Base-by-base conservation (phyloP, 2,113 vertebrate species). In the Natator depressus region DNA sequence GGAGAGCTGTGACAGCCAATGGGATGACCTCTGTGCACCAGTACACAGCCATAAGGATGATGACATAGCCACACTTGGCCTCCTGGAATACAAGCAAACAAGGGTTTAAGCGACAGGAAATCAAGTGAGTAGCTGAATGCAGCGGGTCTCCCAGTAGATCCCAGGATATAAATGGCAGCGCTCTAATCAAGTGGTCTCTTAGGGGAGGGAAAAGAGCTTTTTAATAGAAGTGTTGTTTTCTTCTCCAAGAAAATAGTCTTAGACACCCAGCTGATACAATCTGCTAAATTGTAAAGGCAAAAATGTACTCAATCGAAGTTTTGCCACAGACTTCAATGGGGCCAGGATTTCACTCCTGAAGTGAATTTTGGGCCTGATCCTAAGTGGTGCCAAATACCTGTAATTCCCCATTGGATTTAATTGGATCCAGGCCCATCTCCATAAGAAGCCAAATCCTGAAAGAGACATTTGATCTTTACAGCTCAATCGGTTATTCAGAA, bases 1-100 rank as follows among this genome's bases (percentile, higher is more conserved):
- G 94, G 92, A 99, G 98, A 38, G 99, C 98, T 0, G 99, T 99
- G 79, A 99, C 89, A 14, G 99, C 99, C 97, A 99, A 97, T 0
- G 99, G 99, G 51, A 99, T 98, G 82, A 99, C 99, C 94, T 99
- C 99, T 2, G 99, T 99, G 97, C 99, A 99, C 99, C 99, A 99
- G 96, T 98, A 99, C 31, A 99, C 97, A 3, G 99, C 99, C 99
- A 99, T 99, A 96, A 99, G 95, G 90, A 99, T 91, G 87, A 99
- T 99, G 94, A 99, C 96, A 49, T 99, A 99, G 13, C 98, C 99
- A 82, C 99, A 99, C 96, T 96, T 98, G 97, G 99, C 99, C 94
- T 99, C 98, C 99, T 99, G 98, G 79, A 98, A 96, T 22, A 79
- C 8, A 83, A 95, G 0, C 53, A 59, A 95, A 89, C 29, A 95